These are phyloP conservation scores for Chelonia mydas DNA, from an alignment of 2,797 vertebrate genomes.

Conservation along the genomic window DNA sequence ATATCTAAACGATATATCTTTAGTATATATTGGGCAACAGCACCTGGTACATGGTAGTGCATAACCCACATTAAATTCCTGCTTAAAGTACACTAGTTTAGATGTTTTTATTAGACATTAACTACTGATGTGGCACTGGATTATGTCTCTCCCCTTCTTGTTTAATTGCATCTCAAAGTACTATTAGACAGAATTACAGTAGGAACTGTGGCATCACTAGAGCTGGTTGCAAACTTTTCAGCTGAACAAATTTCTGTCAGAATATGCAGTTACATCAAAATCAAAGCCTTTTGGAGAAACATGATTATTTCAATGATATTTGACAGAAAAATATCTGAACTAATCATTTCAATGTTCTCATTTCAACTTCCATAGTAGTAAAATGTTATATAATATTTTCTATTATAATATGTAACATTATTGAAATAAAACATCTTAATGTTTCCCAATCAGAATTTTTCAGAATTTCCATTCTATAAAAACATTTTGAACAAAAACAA, in stretches of 20 bases:
- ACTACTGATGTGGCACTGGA: not conserved
- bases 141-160: not conserved
- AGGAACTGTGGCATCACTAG: not conserved
- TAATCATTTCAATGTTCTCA: not conserved
- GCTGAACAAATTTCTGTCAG: constrained; percentile 25
- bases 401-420: constrained; percentile 20
- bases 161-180: not conserved
- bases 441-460: not conserved
- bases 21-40: not conserved
- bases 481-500: constrained; percentile 21
- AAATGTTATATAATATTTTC: not conserved
- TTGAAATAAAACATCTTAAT: constrained; percentile 44
- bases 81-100: not conserved
- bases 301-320: not conserved
- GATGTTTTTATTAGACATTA: not conserved
- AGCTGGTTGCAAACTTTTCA: constrained; percentile 36
- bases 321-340: not conserved
- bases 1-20: not conserved
- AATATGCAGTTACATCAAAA: constrained; percentile 30
- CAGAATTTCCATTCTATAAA: not conserved
- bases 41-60: not conserved
- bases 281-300: not conserved
- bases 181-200: not conserved
- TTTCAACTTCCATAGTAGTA: not conserved
- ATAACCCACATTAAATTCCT: not conserved